Base-by-base conservation (phyloP, 2,888 invertebrate species). In the Harpalus rubripes region DNA sequence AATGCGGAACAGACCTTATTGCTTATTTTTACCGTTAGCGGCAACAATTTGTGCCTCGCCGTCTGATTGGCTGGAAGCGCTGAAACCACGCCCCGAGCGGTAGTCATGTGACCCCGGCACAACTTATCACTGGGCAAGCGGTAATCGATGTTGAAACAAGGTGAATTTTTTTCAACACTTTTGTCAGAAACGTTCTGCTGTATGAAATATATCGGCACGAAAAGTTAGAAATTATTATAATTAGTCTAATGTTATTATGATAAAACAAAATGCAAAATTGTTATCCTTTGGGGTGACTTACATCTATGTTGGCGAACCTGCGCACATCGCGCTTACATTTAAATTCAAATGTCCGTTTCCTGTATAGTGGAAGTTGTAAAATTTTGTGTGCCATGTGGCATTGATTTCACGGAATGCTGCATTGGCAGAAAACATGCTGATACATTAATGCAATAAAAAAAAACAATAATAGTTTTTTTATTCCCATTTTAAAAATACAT, bases 1-100 rank as follows among this genome's bases (percentile, higher is more conserved):
- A 85, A 80, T 85, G 85, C 85, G 85, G 85, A 85, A 85, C 85
- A 80, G 80, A 85, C 65, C 85, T 85, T 85, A 85, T 85, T 85
- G 85, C 85, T 80, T 72, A 85, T 85, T 85, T 85, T 85, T 85
- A 85, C 80, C 72, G 80, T 84, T 68, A 85, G 85, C 80, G 85
- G 80, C 80, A 85, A 79, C 79, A 68, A 59, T 68, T 68, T 58
- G 79, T 58, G 58, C 58, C 44, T 58, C 16, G 15, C 1, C 39
- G 58, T 41, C 8, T 16, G 80, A 85, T 85, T 85, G 85, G 85
- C 85, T 80, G 4, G n/a, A 10, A 18, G 32, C 15, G 39, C n/a
- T 5, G 39, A 41, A 68, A 59, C 79, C 85, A 85, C 85, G 85
- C 85, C 85, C 80, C 32, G 39, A 16, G 68, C 18, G 58, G 39